Evolutionary conservation across 1,140 invertebrate genomes (phyloP), one percentile per base, ranked within the genome.

Genomic region (Lucilia cuprina): DNA sequence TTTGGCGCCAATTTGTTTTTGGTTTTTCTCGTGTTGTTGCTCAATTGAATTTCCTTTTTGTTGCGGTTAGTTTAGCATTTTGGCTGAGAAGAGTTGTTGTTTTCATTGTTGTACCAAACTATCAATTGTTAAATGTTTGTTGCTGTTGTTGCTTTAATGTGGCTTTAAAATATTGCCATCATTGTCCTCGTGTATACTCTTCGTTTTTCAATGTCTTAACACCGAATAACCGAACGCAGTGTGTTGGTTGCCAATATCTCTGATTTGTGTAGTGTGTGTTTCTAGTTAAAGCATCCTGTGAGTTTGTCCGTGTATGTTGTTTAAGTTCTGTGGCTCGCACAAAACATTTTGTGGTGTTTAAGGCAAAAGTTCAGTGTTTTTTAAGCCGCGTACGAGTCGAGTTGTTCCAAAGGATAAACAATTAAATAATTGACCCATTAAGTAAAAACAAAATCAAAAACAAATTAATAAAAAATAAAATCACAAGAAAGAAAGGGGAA

Each of bases 121-220:
- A 49, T 21, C 41, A 25, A 21, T 2, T 49, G 77, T 70, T 70
- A 80, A n/a, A 50, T 80, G 35, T 12, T 80, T 78, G 34, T 19
- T 49, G 77, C 12, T 78, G 14, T 41, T 78, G 19, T n/a, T 25
- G 41, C 19, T 65, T 65, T 70, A 25, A 25, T 41, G 19, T 25
- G 19, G 65, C 65, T 60, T 89, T 74, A 86, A 86, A 85, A 85
- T 86, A 85, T 87, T 85, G 85, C 88, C 88, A 89, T 89, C 88
- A 89, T 89, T 87, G 88, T 89, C 88, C 88, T 89, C 88, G 88
- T 87, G 87, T 86, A 5, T 30, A 74, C 14, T 77, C 75, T 49
- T 80, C 77, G 77, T 47, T 49, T 80, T 80, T 80, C 77, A 80
- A 80, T 80, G 77, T 80, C 77, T 80, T 80, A 49, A 80, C 77